These are phyloP conservation scores for Zosterops lateralis DNA, from an alignment of 2,113 vertebrate genomes.

Conservation along the genomic window DNA sequence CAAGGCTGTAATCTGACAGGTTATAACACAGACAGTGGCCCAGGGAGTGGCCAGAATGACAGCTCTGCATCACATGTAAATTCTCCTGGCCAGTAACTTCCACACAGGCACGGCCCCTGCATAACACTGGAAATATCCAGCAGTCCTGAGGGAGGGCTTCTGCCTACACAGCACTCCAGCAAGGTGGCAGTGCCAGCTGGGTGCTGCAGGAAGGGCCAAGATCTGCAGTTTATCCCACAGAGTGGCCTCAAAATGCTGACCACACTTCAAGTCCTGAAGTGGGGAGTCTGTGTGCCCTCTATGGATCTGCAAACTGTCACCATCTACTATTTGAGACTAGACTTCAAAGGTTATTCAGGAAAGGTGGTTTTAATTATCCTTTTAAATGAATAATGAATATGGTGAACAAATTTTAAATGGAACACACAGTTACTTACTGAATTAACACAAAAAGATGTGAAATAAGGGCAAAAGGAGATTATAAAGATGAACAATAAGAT, in stretches of 20 bases:
- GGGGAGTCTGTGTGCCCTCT: neutral
- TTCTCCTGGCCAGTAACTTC: neutral
- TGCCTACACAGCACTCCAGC: neutral
- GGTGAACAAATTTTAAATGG: neutral
- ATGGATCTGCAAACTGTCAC: neutral
- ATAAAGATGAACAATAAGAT: conserved; percentile 11
- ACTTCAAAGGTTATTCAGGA: neutral
- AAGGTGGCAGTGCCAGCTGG: neutral
- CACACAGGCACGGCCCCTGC: neutral
- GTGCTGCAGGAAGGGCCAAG: neutral
- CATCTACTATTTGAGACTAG: neutral
- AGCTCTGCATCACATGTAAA: neutral
- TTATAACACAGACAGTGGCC: neutral
- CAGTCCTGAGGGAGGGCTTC: neutral
- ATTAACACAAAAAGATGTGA: conserved; percentile 5
- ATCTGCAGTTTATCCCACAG: neutral
- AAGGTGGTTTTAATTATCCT: neutral
- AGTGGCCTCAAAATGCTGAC: neutral
- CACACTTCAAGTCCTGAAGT: neutral
- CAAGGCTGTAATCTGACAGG: fast-evolving
- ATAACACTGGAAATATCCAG: neutral
- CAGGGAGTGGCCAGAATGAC: neutral
- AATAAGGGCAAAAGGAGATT: neutral
- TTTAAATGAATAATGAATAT: neutral
- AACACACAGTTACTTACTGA: neutral